Base-by-base conservation (phyloP, 1,140 invertebrate species). In the Eciton burchellii region DNA sequence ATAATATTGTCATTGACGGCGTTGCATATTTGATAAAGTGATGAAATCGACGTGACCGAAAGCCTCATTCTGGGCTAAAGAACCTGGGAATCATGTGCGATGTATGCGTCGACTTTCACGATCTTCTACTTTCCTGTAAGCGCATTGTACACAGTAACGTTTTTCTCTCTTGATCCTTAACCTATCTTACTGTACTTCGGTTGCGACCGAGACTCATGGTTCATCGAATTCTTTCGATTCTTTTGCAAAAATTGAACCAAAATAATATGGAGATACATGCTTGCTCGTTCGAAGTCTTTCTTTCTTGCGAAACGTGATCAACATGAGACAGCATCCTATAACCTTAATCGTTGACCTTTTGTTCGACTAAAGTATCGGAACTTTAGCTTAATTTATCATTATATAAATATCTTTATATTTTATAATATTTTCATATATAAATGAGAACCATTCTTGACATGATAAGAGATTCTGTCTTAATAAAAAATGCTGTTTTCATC, bases 31-130 rank as follows among this genome's bases (percentile, higher is more conserved):
- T 66, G 83, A 87, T 81, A 90, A 84, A 91, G 91, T 91, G 81
- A 91, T 93, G 90, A 89, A 83, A 84, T 88, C 89, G 81, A 90
- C 89, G 81, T 92, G 89, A 90, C 85, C 85, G 84, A 86, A 82
- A 95, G 94, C 94, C 89, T 88, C 63, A 63, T 56, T 29, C 49
- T 82, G 71, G 88, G 88, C 88, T 89, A 87, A 87, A 88, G 88
- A 84, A 79, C 41, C 56, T 87, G 83, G 60, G 59, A 92, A 93
- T 89, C 93, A 97, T 97, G 96, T 97, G 96, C 95, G 96, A 97
- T 96, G 96, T 96, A 94, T 97, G 96, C 94, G 96, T 95, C 86
- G 96, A 97, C 93, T 97, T 97, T 95, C 95, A 96, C 92, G 96
- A 96, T 94, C 95, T 97, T 94, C 95, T 97, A 94, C 94, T 96